Evolutionary conservation across 2,888 invertebrate genomes (phyloP), one percentile per base, ranked within the genome.

Genomic region (Diarsia brunnea): DNA sequence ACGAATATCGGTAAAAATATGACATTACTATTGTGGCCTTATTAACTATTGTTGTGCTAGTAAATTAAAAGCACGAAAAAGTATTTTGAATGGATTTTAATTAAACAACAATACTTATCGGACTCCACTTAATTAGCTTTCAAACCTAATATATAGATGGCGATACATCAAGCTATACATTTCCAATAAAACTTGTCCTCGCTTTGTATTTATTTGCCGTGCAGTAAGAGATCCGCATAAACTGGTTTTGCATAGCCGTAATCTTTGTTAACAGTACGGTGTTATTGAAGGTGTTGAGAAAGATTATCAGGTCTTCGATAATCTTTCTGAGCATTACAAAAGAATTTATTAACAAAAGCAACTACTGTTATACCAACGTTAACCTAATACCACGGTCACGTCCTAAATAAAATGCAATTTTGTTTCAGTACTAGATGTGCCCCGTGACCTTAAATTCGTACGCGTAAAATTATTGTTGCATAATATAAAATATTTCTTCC

Each of bases 311-410:
- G 47, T 69, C 11, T 19, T 24, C 12, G 11, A 31, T 58, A 67
- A 67, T 55, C n/a, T n/a, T n/a, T n/a, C 27, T 16, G 58, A 66
- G n/a, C 27, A 10, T 47, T 31, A 24, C 24, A 45, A 70, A 75
- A 53, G 27, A 14, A 55, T 61, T 65, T 55, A 51, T 43, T 24
- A 47, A 16, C 24, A 55, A 74, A 47, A 68, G 14, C 14, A 45
- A 27, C 45, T 21, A 64, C 60, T 63, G 51, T 64, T 55, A 64
- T 45, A 19, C 19, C 53, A 49, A 66, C 21, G 43, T 31, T 38
- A 55, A 27, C 1, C 31, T 24, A 70, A 75, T 64, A 76, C 16
- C 65, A 84, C 67, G 74, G 84, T 76, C 79, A 84, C 79, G 86
- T 72, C 24, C 21, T 58, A 67, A 8, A 47, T 58, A 67, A 8